Base-by-base conservation (phyloP, 2,113 vertebrate genomes). In the Shinisaurus crocodilurus region DNA sequence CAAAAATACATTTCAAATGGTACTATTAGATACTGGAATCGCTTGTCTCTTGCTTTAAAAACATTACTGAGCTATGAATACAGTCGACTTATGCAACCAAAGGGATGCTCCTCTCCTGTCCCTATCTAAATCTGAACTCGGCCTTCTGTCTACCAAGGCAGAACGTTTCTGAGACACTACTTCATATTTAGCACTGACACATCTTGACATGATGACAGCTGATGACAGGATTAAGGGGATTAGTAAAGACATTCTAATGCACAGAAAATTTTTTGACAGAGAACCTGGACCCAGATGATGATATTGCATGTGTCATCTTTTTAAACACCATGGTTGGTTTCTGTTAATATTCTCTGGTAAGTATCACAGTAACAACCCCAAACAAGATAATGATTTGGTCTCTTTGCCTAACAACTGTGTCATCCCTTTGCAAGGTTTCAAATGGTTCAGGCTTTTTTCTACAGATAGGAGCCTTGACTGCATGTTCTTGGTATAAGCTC, bases 141-240 rank as follows among this genome's bases (percentile, higher is more conserved):
- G 12, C 83, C 48, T 90, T 95, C 88, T 69, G 94, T 27, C 60
- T 91, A 89, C 48, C 27, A 93, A 94, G 34, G 50, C 79, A 89
- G 90, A 4, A 90, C 93, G 93, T 96, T 89, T 90, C 88, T 83
- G 86, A 91, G 65, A 43, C 85, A 63, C 27, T 82, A 88, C 72
- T 91, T 95, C 18, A 84, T 91, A 93, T 95, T 87, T 92, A 93
- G 75, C 27, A 88, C 82, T 95, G 92, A 92, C n/a, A 9, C 82
- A 87, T 92, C 93, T 93, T 93, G 92, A 94, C 90, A 89, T 0
- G 0, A 86, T 88, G 67, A 77, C 90, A 95, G 88, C 34, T 91
- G 92, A 90, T 40, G 65, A 89, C 5, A 90, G 86, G 85, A 90
- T 92, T 94, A 91, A 81, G 67, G 80, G 85, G 89, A 95, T 92